These are phyloP conservation scores for Philereme vetulata DNA, from an alignment of 2,888 invertebrate species.

Conservation along the genomic window DNA sequence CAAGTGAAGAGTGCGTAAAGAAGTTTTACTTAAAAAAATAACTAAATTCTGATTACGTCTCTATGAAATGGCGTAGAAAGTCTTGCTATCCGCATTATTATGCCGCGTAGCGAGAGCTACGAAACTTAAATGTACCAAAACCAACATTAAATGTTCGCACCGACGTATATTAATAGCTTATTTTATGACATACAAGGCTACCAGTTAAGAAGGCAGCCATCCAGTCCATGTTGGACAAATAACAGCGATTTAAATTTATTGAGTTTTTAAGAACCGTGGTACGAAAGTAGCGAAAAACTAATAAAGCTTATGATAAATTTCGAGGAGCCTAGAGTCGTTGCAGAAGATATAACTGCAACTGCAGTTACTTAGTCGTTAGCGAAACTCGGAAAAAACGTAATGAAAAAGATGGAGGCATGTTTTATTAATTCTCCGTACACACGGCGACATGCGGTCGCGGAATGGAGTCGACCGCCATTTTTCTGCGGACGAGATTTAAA, in stretches of 20 bases:
- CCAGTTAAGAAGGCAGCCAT: constrained; percentile 39
- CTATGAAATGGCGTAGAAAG: constrained; percentile 7
- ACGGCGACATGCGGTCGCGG: constrained; percentile 66
- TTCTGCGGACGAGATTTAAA: constrained; percentile 84
- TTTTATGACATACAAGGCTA: constrained; percentile 44
- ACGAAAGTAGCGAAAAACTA: constrained; percentile 42
- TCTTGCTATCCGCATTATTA: constrained; percentile 33
- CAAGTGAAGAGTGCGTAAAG: too few species aligned
- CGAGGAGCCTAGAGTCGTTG: constrained; percentile 46
- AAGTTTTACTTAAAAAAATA: too few species aligned
- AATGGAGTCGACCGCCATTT: constrained; percentile 81
- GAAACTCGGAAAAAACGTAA: constrained; percentile 72
- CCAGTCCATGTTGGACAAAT: constrained; percentile 43
- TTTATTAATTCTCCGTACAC: constrained; percentile 82
- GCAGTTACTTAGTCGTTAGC: constrained; percentile 67
- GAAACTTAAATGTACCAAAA: constrained; percentile 53
- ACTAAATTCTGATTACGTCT: too few species aligned
- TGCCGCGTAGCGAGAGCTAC: constrained; percentile 53
- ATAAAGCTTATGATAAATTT: constrained; percentile 61
- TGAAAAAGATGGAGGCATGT: constrained; percentile 74
- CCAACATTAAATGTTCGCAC: constrained; percentile 49
- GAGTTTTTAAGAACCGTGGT: constrained; percentile 53
- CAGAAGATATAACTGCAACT: constrained; percentile 60
- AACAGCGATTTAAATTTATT: constrained; percentile 50
- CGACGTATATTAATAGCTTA: constrained; percentile 45